Percentiles rank a stretch among this genome's conserved stretches.
Conservation (phyloP, 37 sponge, comb jelly and placozoan genomes). For the Crambe crambe region DNA sequence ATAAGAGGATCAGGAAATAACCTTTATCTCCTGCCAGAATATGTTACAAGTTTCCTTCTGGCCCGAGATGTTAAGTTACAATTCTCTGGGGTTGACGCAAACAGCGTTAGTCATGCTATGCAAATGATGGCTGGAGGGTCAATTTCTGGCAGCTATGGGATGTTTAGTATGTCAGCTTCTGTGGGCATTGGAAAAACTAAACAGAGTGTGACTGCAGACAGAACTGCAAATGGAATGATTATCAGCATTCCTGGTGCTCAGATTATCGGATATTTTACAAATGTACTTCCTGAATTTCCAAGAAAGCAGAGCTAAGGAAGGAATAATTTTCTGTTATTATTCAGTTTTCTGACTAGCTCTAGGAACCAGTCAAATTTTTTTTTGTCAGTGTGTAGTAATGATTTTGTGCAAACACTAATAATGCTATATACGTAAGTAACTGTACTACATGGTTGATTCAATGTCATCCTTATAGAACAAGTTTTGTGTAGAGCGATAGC, state of each 20-base stretch:
- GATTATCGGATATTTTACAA: constrained; percentile 48
- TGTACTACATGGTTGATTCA: too few species aligned
- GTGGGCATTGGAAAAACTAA: not conserved
- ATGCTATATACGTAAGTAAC: too few species aligned
- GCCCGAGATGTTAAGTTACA: constrained; percentile 26
- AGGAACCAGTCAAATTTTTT: too few species aligned
- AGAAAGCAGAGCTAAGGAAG: not conserved
- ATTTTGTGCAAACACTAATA: too few species aligned
- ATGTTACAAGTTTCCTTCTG: constrained; percentile 31
- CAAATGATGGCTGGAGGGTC: constrained; percentile 26
- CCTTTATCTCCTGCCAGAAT: constrained; percentile 37
- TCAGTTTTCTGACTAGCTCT: not conserved
- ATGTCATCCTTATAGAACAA: too few species aligned
- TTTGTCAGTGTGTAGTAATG: too few species aligned
- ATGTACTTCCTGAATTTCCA: constrained; percentile 38
- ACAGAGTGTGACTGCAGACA: constrained; percentile 8
- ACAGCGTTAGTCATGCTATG: constrained; percentile 8
- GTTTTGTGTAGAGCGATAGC: not conserved
- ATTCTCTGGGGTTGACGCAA: constrained; percentile 23
- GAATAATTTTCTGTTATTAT: not conserved
- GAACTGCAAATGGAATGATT: constrained; percentile 32
- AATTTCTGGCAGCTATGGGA: constrained; percentile 7
- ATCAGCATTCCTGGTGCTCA: constrained; percentile 45
- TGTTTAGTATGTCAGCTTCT: constrained; percentile 3
- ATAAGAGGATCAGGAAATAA: not conserved